Evolutionary conservation across 2,888 invertebrate species (phyloP).

Genomic region (Leucophenga montana): DNA sequence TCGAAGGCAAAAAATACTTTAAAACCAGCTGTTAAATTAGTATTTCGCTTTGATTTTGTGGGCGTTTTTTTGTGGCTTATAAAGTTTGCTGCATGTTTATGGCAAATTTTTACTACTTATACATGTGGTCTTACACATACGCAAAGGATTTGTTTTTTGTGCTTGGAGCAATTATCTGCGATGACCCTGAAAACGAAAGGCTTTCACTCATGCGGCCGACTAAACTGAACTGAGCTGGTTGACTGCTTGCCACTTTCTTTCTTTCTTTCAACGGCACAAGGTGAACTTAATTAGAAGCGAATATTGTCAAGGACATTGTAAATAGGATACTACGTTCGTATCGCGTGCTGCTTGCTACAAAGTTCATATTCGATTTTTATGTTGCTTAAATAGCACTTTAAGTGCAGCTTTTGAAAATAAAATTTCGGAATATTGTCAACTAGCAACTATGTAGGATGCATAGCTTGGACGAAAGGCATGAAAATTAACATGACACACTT

Average conservation of each 20-base stretch:
- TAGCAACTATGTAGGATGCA: neutral
- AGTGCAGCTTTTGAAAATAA: neutral
- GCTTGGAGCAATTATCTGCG: constrained; percentile 52
- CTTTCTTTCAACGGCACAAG: constrained; percentile 44
- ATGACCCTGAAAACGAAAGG: constrained; percentile 55
- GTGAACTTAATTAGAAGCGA: constrained; percentile 61
- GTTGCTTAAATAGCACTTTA: constrained; percentile 2
- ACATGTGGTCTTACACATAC: constrained; percentile 16
- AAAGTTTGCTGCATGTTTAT: constrained; percentile 31
- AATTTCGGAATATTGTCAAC: neutral
- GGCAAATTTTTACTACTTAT: neutral
- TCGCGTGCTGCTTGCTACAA: constrained; percentile 4
- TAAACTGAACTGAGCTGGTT: neutral
- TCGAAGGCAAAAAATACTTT: too few species aligned
- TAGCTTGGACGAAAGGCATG: too few species aligned
- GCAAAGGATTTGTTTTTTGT: constrained; percentile 8
- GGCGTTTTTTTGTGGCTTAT: constrained; percentile 33
- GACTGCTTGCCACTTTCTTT: neutral
- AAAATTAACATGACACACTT: too few species aligned
- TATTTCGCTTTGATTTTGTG: constrained; percentile 31
- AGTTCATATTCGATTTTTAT: constrained; percentile 2
- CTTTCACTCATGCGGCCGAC: neutral
- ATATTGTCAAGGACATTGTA: constrained; percentile 16
- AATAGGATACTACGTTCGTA: constrained; percentile 7
- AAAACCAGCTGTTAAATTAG: neutral